Evolutionary conservation across 1,140 invertebrate species (phyloP), one percentile per base, ranked within the genome.

Genomic region (Hypothenemus hampei): DNA sequence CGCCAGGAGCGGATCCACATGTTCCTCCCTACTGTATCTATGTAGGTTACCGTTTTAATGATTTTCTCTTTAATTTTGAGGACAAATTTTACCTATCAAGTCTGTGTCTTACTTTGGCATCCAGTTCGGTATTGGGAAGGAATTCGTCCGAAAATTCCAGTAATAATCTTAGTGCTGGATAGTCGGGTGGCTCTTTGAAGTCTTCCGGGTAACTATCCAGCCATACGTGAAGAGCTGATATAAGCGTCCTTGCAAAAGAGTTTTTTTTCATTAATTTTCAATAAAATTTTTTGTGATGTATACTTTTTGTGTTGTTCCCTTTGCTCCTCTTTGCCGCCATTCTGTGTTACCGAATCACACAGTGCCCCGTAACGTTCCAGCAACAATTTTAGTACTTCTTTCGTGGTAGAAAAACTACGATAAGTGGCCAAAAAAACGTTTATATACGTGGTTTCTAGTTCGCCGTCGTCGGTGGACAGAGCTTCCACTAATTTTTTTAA

Each of bases 381-480:
- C 43, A 96, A 73, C 37, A 91, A 74, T 57, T 86, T 83, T 40
- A 98, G 76, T 15, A 98, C 93, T 70, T 88, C 81, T 50, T 78
- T 78, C 20, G 89, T 80, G 11, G 82, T 85, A 40, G 89, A 84
- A 71, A 95, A 96, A 15, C 69, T 86, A 51, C 93, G 78, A 70
- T 94, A 97, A 0, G 93, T 97, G 36, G 92, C 91, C 52, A 98
- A 83, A 75, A 98, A 99, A 1, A 97, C 91, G 72, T 97, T 97
- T 69, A 97, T 91, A 73, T 97, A 97, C 6, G 93, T 96, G 26
- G 93, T 96, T 75, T 98, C 95, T 60, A 98, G 77, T 74, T 97
- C 93, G 22, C 93, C 93, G 66, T 94, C 89, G 65, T 95, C 91
- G 37, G 89, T 92, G 35, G 91, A 86, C 58, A 97, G 73, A 57